These are phyloP conservation scores for Archips crataeganus DNA, from an alignment of 2,888 invertebrate species.

Conservation along the genomic window DNA sequence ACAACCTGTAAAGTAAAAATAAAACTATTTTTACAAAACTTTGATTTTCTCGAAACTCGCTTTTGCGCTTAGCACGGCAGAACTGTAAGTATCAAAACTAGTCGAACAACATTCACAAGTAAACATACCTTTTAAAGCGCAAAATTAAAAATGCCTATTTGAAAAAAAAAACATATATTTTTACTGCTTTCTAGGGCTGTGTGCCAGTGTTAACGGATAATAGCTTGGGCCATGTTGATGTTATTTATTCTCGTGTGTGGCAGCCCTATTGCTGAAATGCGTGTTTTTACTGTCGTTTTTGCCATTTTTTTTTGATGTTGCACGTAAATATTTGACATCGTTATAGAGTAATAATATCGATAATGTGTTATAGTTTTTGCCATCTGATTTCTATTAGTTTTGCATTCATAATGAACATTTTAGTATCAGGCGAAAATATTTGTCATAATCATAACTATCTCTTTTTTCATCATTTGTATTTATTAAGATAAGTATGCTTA, in stretches of 20 bases:
- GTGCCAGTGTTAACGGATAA: constrained; percentile 10
- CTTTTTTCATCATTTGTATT: too few species aligned
- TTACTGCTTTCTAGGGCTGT: background rate
- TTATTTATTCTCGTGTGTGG: constrained; percentile 43
- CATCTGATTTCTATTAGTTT: background rate
- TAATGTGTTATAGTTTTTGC: background rate
- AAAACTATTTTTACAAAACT: too few species aligned
- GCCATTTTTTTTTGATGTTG: background rate
- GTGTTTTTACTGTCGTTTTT: constrained; percentile 7
- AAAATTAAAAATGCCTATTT: background rate
- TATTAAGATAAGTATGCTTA: too few species aligned
- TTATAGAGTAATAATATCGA: background rate
- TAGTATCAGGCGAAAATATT: background rate
- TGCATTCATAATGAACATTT: background rate
- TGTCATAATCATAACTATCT: too few species aligned
- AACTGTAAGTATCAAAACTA: too few species aligned
- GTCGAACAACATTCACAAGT: too few species aligned
- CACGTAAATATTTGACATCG: background rate
- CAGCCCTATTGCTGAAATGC: constrained; percentile 41
- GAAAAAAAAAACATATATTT: background rate
- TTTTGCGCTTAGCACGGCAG: too few species aligned
- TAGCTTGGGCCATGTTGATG: constrained; percentile 36
- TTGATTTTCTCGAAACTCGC: too few species aligned
- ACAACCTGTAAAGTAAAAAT: too few species aligned
- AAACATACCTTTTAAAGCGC: too few species aligned